Evolutionary conservation across 2,797 vertebrate species (phyloP), one percentile per base, ranked within the genome.

Genomic region (Nannoperca obscura): DNA sequence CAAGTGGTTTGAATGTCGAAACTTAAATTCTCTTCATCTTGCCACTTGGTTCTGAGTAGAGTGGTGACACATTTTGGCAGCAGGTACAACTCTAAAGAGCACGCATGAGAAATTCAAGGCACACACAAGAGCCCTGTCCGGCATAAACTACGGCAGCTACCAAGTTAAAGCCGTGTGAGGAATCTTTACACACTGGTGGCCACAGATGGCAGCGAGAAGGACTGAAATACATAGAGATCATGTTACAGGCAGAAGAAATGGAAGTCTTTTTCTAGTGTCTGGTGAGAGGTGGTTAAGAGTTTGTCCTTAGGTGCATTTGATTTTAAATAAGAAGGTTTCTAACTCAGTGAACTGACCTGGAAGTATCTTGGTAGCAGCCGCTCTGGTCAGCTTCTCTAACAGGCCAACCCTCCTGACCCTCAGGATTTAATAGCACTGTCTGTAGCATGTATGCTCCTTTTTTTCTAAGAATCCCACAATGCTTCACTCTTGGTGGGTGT

Each of bases 201-300:
- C 67, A 59, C 54, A 36, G 52, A 50, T 47, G 64, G 59, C 22
- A 30, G n/a, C 6, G 20, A 62, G 52, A 47, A 53, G 49, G n/a
- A 55, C 46, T 34, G 34, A 27, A 46, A 36, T 38, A 42, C 5
- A 2, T 9, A 24, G 15, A 55, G 49, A 46, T 61, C 42, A 9
- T 3, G 58, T 58, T 58, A 32, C 0, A 55, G 44, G 54, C 2
- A 20, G 2, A 34, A 36, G 27, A 65, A 24, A 1, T 0, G 20
- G n/a, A n/a, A 46, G 8, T 19, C 14, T 40, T 71, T 61, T 30
- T 52, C 42, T 47, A 42, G 3, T 57, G 32, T 57, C n/a, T 20
- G 57, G 30, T n/a, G 40, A 1, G 24, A 42, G 22, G 10, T 53
- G 49, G 34, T 2, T 34, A 59, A 10, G 30, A 63, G 24, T 52